Evolutionary conservation across 1,140 invertebrate species (phyloP).

Genomic region (Meteorus sp.): DNA sequence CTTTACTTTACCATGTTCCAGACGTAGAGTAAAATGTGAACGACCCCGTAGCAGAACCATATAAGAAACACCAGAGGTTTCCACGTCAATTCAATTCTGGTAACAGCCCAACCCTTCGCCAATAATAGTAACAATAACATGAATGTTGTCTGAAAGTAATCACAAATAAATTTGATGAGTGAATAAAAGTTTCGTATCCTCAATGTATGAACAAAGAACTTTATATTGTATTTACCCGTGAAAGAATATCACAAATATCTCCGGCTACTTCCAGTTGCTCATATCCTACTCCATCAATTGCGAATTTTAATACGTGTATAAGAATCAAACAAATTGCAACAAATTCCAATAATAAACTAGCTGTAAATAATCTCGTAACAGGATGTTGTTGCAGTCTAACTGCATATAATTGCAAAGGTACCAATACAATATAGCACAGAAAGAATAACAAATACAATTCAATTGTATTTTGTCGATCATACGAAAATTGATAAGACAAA

Average conservation of each 20-base stretch:
- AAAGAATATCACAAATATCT: conserved; percentile 89
- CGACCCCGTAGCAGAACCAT: conserved; percentile 88
- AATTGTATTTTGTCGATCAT: conserved; percentile 91
- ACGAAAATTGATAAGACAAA: conserved; percentile 94
- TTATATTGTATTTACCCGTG: conserved; percentile 66
- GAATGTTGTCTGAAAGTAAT: conserved; percentile 78
- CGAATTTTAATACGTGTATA: conserved; percentile 87
- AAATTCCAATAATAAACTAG: conserved; percentile 83
- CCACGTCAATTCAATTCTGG: conserved; percentile 81
- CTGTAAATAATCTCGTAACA: conserved; percentile 88
- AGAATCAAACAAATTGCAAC: conserved; percentile 83
- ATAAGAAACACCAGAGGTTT: conserved; percentile 86
- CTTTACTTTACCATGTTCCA: conserved; percentile 86
- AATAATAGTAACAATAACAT: conserved; percentile 92
- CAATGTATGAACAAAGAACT: background rate
- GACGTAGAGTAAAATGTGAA: conserved; percentile 90
- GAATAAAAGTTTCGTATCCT: background rate
- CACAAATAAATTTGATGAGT: conserved; percentile 19
- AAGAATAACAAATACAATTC: conserved; percentile 91
- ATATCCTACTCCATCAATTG: conserved; percentile 85
- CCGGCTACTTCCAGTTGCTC: conserved; percentile 79
- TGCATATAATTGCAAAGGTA: conserved; percentile 89
- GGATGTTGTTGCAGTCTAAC: conserved; percentile 84
- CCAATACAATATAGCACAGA: conserved; percentile 81
- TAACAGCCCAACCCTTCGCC: conserved; percentile 97